Conservation (phyloP, 1,140 invertebrate species). For the Drosophila tropicalis region DNA sequence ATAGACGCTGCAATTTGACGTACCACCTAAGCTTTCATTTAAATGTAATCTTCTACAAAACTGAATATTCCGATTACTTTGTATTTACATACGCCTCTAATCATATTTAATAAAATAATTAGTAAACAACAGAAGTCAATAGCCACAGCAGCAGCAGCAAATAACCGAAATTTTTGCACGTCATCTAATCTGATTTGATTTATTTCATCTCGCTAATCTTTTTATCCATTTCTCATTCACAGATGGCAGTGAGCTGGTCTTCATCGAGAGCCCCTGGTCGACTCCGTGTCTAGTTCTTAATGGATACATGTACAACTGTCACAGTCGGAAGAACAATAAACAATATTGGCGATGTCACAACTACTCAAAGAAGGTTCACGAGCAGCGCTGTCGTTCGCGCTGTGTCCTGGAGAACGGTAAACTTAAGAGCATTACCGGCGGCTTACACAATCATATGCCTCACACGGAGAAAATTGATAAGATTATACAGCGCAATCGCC, state of each 20-base stretch:
- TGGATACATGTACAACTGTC: slow-evolving; percentile 81
- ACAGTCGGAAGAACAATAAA: slow-evolving; percentile 78
- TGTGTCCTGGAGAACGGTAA: slow-evolving; percentile 78
- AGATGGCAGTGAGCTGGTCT: slow-evolving; percentile 60
- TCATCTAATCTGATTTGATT: not conserved
- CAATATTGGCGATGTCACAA: slow-evolving; percentile 83
- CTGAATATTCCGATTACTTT: not conserved
- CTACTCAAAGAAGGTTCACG: slow-evolving; percentile 78
- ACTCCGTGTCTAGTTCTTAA: slow-evolving; percentile 80
- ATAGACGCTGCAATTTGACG: not conserved
- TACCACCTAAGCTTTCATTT: slow-evolving; percentile 6
- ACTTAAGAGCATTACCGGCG: slow-evolving; percentile 72
- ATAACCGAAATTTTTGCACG: not conserved
- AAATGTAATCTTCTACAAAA: not conserved
- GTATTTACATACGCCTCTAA: slow-evolving; percentile 2
- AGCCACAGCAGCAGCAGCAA: not conserved
- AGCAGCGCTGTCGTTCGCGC: slow-evolving; percentile 77
- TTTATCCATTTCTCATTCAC: slow-evolving; percentile 13
- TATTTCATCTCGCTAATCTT: slow-evolving; percentile 23
- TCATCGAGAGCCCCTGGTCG: slow-evolving; percentile 82
- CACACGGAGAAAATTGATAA: slow-evolving; percentile 83
- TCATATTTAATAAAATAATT: slow-evolving; percentile 14
- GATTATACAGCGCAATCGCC: slow-evolving; percentile 74
- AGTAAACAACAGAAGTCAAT: not conserved
- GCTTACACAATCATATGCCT: slow-evolving; percentile 77